These are phyloP conservation scores for Gambusia holbrooki DNA, from an alignment of 2,113 vertebrate genomes.

Conservation along the genomic window DNA sequence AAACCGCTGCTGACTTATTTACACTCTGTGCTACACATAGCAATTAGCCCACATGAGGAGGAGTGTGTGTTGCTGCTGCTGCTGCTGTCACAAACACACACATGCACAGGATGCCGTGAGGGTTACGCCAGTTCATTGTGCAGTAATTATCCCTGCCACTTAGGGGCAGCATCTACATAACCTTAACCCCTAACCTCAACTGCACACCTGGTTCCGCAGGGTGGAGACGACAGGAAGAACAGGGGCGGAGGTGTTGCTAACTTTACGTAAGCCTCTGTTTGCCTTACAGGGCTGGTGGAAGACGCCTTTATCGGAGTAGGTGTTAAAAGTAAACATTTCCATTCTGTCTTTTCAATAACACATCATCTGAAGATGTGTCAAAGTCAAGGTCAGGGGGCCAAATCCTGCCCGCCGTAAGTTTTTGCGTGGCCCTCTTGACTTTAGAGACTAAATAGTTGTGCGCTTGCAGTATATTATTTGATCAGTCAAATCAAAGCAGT, in stretches of 20 bases:
- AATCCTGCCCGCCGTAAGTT: too few relatives aligned
- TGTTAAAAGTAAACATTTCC: background rate
- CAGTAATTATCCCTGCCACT: conserved; percentile 77
- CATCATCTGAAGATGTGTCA: background rate
- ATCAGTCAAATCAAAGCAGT: too few relatives aligned
- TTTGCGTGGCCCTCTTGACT: too few relatives aligned
- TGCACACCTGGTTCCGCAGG: conserved; percentile 36
- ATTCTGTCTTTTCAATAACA: background rate
- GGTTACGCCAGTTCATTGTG: conserved; percentile 69
- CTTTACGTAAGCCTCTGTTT: background rate
- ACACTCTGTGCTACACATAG: conserved; percentile 63
- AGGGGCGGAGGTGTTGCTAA: background rate
- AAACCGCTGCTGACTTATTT: conserved; percentile 68
- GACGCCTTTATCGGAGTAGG: background rate
- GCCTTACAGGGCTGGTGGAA: background rate
- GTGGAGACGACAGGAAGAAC: conserved; percentile 2
- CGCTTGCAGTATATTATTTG: too few relatives aligned
- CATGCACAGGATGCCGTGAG: conserved; percentile 3
- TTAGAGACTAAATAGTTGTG: too few relatives aligned
- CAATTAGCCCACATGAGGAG: conserved; percentile 67
- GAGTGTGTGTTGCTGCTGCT: conserved; percentile 14
- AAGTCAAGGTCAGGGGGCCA: too few relatives aligned
- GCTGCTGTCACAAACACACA: conserved; percentile 31
- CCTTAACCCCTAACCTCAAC: conserved; percentile 69
- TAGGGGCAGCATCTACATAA: conserved; percentile 80